Base-by-base conservation (phyloP, 2,797 vertebrate species). In the Bradypodion pumilum region DNA sequence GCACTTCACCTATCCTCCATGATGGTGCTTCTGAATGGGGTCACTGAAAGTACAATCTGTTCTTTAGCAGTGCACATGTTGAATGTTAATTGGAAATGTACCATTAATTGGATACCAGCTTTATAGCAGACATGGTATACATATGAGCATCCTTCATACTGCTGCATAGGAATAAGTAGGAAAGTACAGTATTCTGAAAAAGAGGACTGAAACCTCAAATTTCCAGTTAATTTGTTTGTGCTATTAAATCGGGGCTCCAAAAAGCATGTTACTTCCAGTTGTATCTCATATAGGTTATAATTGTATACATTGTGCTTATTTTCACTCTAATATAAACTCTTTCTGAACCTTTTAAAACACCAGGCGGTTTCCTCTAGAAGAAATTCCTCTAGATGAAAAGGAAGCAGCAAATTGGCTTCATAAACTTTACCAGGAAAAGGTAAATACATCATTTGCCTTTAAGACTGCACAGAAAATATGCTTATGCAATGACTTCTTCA, bases 361-460 rank as follows among this genome's bases (percentile, higher is more conserved):
- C 93, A 99, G 99, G 95, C 97, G 99, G 78, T 99, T 98, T 88
- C 95, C 98, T 89, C 95, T 99, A 90, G 97, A 98, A 88, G 98
- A 98, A 19, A 99, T 99, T 88, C 99, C 99, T 27, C 94, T 95
- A 77, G 97, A 99, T 93, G 99, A 99, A 91, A 95, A 96, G 78
- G 98, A 97, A 93, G 99, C 98, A 44, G 98, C 98, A 29, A 94
- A 90, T 84, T 99, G 99, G 99, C 97, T 99, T 87, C 98, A 99
- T 92, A 98, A 97, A 88, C 97, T 99, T 88, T 99, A 99, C 93
- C 98, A 98, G 94, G 98, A 99, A 92, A 99, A 99, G 97, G 99
- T 99, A 95, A 94, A 81, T 25, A 49, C 1, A 0, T 83, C 79
- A 76, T 3, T 40, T 62, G 74, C 42, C 68, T 82, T 86, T 69